These are phyloP conservation scores for Electrophaes corylata DNA, from an alignment of 2,888 invertebrate species.

Conservation along the genomic window DNA sequence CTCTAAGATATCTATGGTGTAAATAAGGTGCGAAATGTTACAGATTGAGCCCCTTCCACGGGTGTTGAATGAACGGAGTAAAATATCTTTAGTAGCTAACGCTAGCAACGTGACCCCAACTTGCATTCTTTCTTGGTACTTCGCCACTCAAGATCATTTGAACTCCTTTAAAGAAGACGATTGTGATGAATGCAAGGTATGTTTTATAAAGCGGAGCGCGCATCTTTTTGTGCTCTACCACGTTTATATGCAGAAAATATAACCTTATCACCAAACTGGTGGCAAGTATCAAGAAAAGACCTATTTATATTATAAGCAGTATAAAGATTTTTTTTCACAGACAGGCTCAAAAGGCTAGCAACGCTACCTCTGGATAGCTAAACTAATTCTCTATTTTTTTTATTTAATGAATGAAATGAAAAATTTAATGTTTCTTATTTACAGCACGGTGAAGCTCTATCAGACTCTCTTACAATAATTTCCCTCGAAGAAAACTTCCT, in stretches of 20 bases:
- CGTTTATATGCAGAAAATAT: neutral
- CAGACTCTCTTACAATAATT: conserved; percentile 54
- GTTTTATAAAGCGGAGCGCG: neutral
- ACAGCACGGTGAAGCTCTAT: conserved; percentile 58
- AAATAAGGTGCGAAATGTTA: conserved; percentile 1
- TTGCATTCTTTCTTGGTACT: conserved; percentile 63
- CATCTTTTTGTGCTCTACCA: too few species aligned
- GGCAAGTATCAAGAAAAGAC: too few species aligned
- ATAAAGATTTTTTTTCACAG: too few species aligned
- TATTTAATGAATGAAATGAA: too few species aligned
- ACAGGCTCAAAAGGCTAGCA: too few species aligned
- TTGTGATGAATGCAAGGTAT: conserved; percentile 50
- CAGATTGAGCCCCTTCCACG: conserved; percentile 51
- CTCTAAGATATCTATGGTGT: too few species aligned
- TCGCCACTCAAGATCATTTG: conserved; percentile 46
- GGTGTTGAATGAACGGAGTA: conserved; percentile 49
- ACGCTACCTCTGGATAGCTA: too few species aligned
- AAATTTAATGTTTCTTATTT: too few species aligned
- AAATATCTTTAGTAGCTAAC: conserved; percentile 49
- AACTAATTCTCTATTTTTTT: too few species aligned
- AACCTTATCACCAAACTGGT: neutral
- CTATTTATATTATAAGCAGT: too few species aligned
- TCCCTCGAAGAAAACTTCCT: conserved; percentile 67
- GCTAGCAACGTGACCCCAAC: conserved; percentile 54
- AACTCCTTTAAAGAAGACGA: conserved; percentile 31